Evolutionary conservation across 2,888 invertebrate species (phyloP).

Genomic region (Yponomeuta cagnagella): DNA sequence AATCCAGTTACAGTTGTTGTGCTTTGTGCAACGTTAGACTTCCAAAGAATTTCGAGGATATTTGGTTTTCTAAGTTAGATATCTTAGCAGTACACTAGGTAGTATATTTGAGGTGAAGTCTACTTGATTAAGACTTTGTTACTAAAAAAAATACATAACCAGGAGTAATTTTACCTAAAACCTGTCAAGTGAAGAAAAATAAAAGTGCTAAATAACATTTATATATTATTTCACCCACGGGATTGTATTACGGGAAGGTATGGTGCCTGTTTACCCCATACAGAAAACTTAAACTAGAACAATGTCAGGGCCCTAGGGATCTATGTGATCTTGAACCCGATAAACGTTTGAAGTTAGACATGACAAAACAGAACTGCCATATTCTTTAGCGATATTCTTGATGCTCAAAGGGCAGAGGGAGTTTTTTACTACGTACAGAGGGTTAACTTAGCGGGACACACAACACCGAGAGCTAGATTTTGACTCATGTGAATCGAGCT

Average conservation of each 20-base stretch:
- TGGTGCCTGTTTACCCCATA: too few relatives aligned
- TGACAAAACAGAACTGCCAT: background rate
- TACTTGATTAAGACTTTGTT: too few relatives aligned
- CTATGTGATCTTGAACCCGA: background rate
- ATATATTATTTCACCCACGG: too few relatives aligned
- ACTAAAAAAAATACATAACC: too few relatives aligned
- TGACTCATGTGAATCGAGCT: too few relatives aligned
- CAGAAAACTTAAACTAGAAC: background rate
- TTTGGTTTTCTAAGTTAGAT: background rate
- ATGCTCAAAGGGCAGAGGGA: background rate
- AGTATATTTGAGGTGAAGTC: background rate
- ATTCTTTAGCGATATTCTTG: background rate
- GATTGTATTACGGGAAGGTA: too few relatives aligned
- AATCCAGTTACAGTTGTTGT: constrained; percentile 7
- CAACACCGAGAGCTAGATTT: too few relatives aligned
- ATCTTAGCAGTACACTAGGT: background rate
- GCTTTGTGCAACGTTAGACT: background rate
- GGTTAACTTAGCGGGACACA: background rate
- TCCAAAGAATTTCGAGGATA: background rate
- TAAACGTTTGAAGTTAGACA: background rate
- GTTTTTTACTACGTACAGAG: background rate
- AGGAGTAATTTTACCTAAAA: too few relatives aligned
- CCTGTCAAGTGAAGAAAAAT: too few relatives aligned
- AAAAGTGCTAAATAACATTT: too few relatives aligned
- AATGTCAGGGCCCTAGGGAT: background rate